Evolutionary conservation across 1,140 invertebrate genomes (phyloP), one percentile per base, ranked within the genome.

Genomic region (Trichonephila clavata): DNA sequence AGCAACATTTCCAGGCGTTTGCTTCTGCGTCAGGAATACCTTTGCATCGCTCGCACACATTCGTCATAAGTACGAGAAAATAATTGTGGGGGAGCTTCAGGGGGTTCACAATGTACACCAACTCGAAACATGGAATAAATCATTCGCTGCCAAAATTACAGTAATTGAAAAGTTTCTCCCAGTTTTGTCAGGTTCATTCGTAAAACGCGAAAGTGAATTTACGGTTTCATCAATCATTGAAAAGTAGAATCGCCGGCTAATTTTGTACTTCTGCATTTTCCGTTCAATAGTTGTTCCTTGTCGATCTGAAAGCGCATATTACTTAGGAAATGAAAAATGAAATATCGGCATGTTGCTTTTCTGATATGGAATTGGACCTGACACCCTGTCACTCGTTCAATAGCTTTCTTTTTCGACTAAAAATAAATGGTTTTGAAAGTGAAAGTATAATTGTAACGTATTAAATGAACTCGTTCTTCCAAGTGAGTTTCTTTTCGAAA

Each of bases 91-190:
- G 7, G 32, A 77, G 18, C 32, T 77, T 27, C 18, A 77, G 71
- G 50, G 50, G 50, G 3, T 27, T 77, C 71, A 32, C 71, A 39
- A 39, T 39, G 71, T 77, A 77, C 16, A 77, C 14, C 71, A 77
- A 77, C 27, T 77, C 27, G 71, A 77, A 71, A 71, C 61, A 57
- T n/a, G 39, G 63, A 50, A 89, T 89, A 89, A 89, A 89, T 89
- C 86, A 71, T 68, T 20, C 27, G 65, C 32, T 39, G 61, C 61
- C 63, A 68, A 89, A 89, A 89, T 89, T 89, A 89, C 86, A 68
- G 86, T 89, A 89, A 89, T 89, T 89, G 86, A 89, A 89, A 89
- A 89, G 61, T 89, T 89, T 89, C 65, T 63, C 20, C 60, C 18
- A 32, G 57, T 32, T 32, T 57, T 59, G 81, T 83, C 50, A 50